A percentile compares a stretch with the other conserved stretches of the same genome.
Evolutionary conservation across 2,113 vertebrate species (phyloP).

Genomic region (Dasyornis broadbenti): DNA sequence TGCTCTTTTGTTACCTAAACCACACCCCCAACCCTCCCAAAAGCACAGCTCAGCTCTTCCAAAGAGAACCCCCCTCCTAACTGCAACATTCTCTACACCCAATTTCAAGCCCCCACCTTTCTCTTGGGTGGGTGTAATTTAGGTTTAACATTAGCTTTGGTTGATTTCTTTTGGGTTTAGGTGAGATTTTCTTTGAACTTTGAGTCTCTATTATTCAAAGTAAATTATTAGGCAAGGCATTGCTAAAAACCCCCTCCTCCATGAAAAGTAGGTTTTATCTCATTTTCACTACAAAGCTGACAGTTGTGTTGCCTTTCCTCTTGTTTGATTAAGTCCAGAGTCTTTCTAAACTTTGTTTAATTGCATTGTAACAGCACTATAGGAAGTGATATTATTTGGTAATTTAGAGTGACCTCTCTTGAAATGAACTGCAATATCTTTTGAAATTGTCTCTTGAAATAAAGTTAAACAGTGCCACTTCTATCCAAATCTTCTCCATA

Average conservation of each 20-base stretch:
- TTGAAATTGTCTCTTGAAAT: neutral
- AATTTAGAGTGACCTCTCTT: neutral
- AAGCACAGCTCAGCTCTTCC: neutral
- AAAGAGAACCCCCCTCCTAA: neutral
- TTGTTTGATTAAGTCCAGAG: neutral
- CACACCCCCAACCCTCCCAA: neutral
- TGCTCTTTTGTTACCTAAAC: neutral
- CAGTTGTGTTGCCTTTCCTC: neutral
- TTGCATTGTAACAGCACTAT: neutral
- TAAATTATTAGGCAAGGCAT: neutral
- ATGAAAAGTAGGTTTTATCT: slow-evolving; percentile 1
- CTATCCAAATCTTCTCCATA: neutral
- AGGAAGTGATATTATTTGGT: neutral
- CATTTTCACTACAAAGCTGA: slow-evolving; percentile 19
- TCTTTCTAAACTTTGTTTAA: neutral
- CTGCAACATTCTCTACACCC: neutral
- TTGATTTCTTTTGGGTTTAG: neutral
- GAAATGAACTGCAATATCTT: neutral
- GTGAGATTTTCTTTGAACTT: slow-evolving; percentile 1
- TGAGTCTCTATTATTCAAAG: neutral
- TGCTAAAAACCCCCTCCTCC: neutral
- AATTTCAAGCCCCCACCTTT: neutral
- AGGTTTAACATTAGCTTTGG: neutral
- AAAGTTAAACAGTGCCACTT: neutral
- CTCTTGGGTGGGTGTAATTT: neutral